Evolutionary conservation across 2,113 vertebrate genomes (phyloP).

Genomic region (Oryzias javanicus): DNA sequence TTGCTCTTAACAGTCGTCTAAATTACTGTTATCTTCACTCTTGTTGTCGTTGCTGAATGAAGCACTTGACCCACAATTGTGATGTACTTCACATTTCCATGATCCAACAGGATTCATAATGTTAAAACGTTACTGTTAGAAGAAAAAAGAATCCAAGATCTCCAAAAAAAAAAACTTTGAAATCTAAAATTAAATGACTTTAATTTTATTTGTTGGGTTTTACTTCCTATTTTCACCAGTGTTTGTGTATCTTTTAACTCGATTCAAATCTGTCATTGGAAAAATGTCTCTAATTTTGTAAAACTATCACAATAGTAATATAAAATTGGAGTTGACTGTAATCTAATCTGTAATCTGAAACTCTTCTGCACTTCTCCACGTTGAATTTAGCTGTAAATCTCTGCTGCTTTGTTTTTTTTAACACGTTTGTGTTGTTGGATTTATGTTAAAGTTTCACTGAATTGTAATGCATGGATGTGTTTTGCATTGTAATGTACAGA

Average conservation of each 20-base stretch:
- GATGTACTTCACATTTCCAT: constrained; percentile 10
- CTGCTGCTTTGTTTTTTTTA: constrained; percentile 49
- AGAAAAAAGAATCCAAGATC: not conserved
- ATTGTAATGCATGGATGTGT: constrained; percentile 60
- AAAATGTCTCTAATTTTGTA: not conserved
- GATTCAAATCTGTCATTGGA: not conserved
- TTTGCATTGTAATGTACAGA: constrained; percentile 45
- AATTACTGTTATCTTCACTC: constrained; percentile 34
- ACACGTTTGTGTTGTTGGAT: constrained; percentile 61
- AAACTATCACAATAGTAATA: not conserved
- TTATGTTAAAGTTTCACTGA: constrained; percentile 42
- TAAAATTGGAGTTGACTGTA: constrained; percentile 19
- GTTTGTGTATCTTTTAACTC: too few relatives aligned
- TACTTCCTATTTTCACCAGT: too few relatives aligned
- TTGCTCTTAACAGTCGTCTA: not conserved
- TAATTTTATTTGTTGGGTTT: too few relatives aligned
- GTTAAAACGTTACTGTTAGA: not conserved
- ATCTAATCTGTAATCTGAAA: constrained; percentile 33
- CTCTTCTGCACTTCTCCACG: constrained; percentile 20
- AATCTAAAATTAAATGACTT: too few relatives aligned
- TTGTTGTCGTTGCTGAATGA: constrained; percentile 23
- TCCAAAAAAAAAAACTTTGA: too few relatives aligned
- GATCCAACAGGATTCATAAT: not conserved
- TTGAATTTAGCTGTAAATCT: constrained; percentile 63
- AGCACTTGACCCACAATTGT: not conserved